These are phyloP conservation scores for Gadus chalcogrammus DNA, from an alignment of 2,113 vertebrate genomes.

Conservation along the genomic window DNA sequence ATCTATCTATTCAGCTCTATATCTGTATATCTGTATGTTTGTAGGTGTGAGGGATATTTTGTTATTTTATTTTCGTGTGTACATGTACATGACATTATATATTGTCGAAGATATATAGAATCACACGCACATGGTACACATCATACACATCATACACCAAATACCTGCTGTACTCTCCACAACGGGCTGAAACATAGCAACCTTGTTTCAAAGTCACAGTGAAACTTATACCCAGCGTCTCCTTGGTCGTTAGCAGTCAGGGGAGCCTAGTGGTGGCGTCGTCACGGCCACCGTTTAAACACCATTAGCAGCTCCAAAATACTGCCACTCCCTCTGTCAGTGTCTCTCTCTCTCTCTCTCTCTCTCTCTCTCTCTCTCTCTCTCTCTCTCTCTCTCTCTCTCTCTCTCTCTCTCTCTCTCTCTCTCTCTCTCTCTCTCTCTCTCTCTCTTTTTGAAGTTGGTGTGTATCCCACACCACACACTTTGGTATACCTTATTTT, in stretches of 20 bases:
- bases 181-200: not conserved
- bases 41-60: too few relatives aligned
- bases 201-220: not conserved
- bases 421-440: too few relatives aligned
- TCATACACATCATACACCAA: too few relatives aligned
- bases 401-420: not conserved
- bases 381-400: not conserved
- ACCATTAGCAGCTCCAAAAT: not conserved
- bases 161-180: not conserved
- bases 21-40: too few relatives aligned
- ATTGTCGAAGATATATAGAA: too few relatives aligned
- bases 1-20: too few relatives aligned
- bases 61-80: too few relatives aligned
- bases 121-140: too few relatives aligned
- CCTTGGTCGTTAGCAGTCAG: not conserved
- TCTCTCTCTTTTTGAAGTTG: not conserved
- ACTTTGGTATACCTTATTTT: constrained; percentile 4
- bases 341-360: not conserved
- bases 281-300: not conserved
- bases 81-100: too few relatives aligned
- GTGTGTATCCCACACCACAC: too few relatives aligned
- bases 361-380: constrained; percentile 10
- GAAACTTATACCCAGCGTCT: not conserved
- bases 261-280: not conserved
- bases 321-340: not conserved